These are phyloP conservation scores for Volucella inflata DNA, from an alignment of 2,888 invertebrate genomes.

Conservation along the genomic window DNA sequence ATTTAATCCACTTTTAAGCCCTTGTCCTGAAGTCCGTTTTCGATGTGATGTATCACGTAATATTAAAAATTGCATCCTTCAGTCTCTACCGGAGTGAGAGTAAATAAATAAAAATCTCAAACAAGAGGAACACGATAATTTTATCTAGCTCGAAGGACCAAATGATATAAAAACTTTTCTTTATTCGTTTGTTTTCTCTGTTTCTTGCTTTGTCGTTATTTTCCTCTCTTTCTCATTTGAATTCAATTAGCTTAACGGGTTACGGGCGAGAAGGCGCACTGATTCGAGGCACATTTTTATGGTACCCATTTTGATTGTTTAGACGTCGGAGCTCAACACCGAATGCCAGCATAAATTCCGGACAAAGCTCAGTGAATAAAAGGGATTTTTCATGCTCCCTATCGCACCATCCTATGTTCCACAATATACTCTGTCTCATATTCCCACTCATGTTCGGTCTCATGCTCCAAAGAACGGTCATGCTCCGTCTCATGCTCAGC, in stretches of 20 bases:
- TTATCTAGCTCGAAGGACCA: conserved; percentile 45
- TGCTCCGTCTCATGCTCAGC: too few relatives aligned
- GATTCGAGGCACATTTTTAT: conserved; percentile 26
- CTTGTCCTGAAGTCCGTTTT: conserved; percentile 31
- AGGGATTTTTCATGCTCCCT: conserved; percentile 49
- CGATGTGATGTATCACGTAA: conserved; percentile 25
- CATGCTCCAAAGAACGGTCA: too few relatives aligned
- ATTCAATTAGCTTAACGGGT: conserved; percentile 70
- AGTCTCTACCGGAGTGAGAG: conserved; percentile 33
- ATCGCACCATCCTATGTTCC: background rate
- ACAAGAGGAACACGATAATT: conserved; percentile 27
- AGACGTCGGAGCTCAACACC: conserved; percentile 16
- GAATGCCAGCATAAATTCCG: conserved; percentile 38
- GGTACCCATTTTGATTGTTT: conserved; percentile 48
- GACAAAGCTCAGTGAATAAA: conserved; percentile 26
- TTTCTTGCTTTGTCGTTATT: background rate
- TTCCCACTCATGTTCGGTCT: too few relatives aligned
- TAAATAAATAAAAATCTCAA: conserved; percentile 18
- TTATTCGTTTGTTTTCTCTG: background rate
- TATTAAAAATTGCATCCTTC: too few relatives aligned
- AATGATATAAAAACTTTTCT: conserved; percentile 3
- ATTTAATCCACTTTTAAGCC: conserved; percentile 63
- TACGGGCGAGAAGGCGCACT: conserved; percentile 39
- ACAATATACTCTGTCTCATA: too few relatives aligned
- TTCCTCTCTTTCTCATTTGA: conserved; percentile 15